Percentiles rank a stretch among this genome's conserved stretches.
phyloP scores from a whole-genome alignment of 2,888 invertebrate species.

The Bibio marci region DNA sequence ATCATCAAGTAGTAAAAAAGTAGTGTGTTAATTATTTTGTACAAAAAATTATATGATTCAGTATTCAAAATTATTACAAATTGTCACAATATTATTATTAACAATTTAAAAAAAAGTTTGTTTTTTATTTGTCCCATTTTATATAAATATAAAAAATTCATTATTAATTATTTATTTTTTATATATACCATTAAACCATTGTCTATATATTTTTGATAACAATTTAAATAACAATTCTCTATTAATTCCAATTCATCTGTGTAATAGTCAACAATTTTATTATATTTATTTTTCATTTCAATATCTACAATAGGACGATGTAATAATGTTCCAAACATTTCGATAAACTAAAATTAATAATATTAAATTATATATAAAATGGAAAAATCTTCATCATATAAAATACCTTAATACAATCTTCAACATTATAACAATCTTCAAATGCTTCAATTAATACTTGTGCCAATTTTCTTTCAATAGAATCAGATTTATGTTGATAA shows the following conservation, averaged over 20 bases:
- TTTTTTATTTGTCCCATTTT: too few species aligned
- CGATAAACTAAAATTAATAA: slow-evolving; percentile 37
- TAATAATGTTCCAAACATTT: slow-evolving; percentile 55
- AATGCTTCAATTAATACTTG: slow-evolving; percentile 39
- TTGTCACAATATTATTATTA: too few species aligned
- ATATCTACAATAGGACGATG: slow-evolving; percentile 55
- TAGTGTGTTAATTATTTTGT: too few species aligned
- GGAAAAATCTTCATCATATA: background rate
- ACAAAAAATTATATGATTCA: too few species aligned
- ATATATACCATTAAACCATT: background rate
- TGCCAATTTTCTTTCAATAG: slow-evolving; percentile 36
- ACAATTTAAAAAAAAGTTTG: too few species aligned
- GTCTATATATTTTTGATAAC: slow-evolving; percentile 23
- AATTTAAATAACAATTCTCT: slow-evolving; percentile 43
- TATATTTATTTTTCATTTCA: slow-evolving; percentile 51
- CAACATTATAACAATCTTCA: slow-evolving; percentile 39
- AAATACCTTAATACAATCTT: slow-evolving; percentile 36
- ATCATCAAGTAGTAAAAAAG: too few species aligned
- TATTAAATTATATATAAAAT: background rate
- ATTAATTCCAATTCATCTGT: slow-evolving; percentile 45
- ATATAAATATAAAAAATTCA: too few species aligned
- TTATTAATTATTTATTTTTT: too few species aligned
- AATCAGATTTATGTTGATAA: slow-evolving; percentile 25
- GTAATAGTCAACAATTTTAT: slow-evolving; percentile 44
- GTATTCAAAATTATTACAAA: too few species aligned